These are phyloP conservation scores for Tenrec ecaudatus DNA, from an alignment of 2,113 vertebrate genomes.

Conservation along the genomic window DNA sequence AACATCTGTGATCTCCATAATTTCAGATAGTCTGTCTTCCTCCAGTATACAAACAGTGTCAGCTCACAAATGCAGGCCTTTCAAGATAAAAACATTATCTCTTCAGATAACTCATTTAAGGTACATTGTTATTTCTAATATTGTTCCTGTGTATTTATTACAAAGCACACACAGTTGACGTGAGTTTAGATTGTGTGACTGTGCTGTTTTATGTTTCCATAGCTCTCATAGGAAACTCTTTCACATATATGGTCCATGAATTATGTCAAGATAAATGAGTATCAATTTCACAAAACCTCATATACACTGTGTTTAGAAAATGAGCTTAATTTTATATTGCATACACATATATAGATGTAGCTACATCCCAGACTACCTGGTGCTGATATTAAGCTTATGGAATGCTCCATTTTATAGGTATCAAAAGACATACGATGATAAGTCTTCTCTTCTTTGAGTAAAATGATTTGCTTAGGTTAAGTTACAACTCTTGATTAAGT, in stretches of 20 bases:
- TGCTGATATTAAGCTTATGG: background rate
- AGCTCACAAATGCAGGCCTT: background rate
- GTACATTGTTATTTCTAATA: background rate
- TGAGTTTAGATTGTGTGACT: background rate
- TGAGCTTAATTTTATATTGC: background rate
- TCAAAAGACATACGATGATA: background rate
- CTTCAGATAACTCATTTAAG: background rate
- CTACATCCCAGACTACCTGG: background rate
- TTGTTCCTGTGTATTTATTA: background rate
- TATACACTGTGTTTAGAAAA: background rate
- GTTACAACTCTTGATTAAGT: background rate
- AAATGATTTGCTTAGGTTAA: background rate
- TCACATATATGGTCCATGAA: no score
- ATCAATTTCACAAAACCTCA: no score
- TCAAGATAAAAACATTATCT: background rate
- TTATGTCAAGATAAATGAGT: no score
- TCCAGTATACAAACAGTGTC: background rate
- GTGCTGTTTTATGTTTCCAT: no score
- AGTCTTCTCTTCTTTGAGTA: background rate
- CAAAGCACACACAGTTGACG: conserved; percentile 3
- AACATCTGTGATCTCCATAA: background rate
- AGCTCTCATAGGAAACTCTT: no score
- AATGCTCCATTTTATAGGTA: background rate
- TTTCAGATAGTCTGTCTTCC: background rate
- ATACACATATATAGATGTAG: background rate